Evolutionary conservation across 2,113 vertebrate species (phyloP), one percentile per base, ranked within the genome.

Genomic region (Hirundichthys speculiger): DNA sequence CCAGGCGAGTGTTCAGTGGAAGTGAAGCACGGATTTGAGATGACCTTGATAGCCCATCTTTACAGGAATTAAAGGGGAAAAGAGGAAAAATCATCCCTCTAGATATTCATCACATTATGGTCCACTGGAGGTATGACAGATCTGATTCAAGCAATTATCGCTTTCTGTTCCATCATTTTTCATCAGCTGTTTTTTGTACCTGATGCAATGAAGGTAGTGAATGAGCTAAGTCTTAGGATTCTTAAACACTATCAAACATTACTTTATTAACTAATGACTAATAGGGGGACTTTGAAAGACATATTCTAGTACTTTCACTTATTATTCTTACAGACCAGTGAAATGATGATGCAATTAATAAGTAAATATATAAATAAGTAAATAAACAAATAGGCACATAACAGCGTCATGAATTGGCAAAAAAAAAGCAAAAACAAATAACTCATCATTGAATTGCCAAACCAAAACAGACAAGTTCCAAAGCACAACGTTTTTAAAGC

Each of bases 31-130:
- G 71, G 73, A 83, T 53, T 64, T 12, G 25, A 83, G 65, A 84
- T 86, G 84, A 89, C 85, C 87, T 84, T 88, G 86, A 75, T 77
- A 75, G 62, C 66, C 61, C 54, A 57, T 67, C 61, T 82, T 77
- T 63, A 69, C 18, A 66, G 21, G 48, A 20, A 47, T 20, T 61
- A 70, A 71, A 50, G 5, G 9, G n/a, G 22, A n/a, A 72, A 50
- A 54, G 18, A 69, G 34, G 24, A n/a, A 66, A 73, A 55, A 60
- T 57, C 3, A 43, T 61, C 56, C 20, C 54, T 69, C 7, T 63
- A 83, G 64, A 82, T 84, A 83, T 75, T 62, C 75, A 84, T 86
- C 64, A 77, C 49, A 50, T 80, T 50, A 61, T 52, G 61, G 55
- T 47, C 55, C 64, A 75, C 25, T 86, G 75, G 46, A 59, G 69